These are phyloP conservation scores for Ancistrus triradiatus DNA, from an alignment of 2,113 vertebrate genomes.

Conservation along the genomic window DNA sequence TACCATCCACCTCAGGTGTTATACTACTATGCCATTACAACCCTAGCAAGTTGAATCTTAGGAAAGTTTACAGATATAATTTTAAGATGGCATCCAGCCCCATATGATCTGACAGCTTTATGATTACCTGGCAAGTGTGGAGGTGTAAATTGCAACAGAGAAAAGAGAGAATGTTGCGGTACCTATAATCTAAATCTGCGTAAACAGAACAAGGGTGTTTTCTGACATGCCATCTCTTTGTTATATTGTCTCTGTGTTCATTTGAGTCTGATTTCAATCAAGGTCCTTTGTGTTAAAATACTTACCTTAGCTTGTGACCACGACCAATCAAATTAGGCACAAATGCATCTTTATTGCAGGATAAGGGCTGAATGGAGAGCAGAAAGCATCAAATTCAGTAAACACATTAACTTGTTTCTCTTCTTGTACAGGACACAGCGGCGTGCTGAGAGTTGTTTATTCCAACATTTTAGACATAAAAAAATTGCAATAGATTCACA, in stretches of 20 bases:
- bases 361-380: slow-evolving; percentile 13
- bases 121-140: slow-evolving; percentile 28
- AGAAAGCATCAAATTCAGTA: slow-evolving; percentile 4
- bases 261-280: slow-evolving; percentile 37
- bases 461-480: too few relatives aligned
- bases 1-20: too few relatives aligned
- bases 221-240: slow-evolving; percentile 15
- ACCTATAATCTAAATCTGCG: slow-evolving; percentile 9
- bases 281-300: slow-evolving; percentile 38
- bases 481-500: too few relatives aligned
- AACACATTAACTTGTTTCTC: background rate
- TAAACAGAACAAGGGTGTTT: background rate
- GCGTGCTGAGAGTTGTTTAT: too few relatives aligned
- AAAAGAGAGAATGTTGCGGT: slow-evolving; percentile 19
- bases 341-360: slow-evolving; percentile 31
- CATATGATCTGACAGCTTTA: slow-evolving; percentile 1
- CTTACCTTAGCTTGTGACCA: slow-evolving; percentile 7
- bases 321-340: slow-evolving; percentile 19
- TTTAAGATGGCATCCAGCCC: slow-evolving; percentile 17
- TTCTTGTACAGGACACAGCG: too few relatives aligned
- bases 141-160: slow-evolving; percentile 23
- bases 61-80: too few relatives aligned
- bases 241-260: slow-evolving; percentile 33
- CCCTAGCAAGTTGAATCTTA: too few relatives aligned
- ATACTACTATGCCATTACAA: too few relatives aligned